Percentiles rank a stretch among this genome's conserved stretches.
Evolutionary conservation across 2,113 vertebrate species (phyloP).

Genomic region (Cynocephalus volans): DNA sequence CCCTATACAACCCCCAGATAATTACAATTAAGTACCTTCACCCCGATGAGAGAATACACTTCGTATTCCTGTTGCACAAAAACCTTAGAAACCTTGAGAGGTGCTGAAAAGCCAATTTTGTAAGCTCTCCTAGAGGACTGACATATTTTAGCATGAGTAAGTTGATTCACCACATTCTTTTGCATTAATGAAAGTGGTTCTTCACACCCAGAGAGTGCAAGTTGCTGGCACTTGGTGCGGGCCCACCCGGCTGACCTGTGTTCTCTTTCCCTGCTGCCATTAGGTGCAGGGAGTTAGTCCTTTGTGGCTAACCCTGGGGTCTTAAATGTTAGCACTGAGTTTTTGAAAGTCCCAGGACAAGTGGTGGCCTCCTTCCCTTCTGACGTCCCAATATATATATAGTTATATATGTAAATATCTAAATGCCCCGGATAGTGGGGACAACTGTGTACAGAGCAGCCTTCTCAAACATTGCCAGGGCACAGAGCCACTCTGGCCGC

Average conservation of each 20-base stretch:
- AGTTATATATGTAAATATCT: constrained; percentile 85
- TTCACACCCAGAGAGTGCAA: not conserved
- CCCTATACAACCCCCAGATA: not conserved
- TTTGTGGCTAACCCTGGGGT: constrained; percentile 55
- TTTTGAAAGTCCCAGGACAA: constrained; percentile 39
- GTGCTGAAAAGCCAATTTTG: not conserved
- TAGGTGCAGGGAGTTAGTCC: constrained; percentile 63
- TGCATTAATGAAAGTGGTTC: not conserved
- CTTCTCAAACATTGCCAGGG: constrained; percentile 76
- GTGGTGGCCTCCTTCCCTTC: not conserved
- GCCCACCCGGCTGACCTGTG: not conserved
- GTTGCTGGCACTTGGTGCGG: not conserved
- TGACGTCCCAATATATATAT: constrained; percentile 62
- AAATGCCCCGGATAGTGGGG: constrained; percentile 66
- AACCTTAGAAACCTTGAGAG: not conserved
- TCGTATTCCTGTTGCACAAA: constrained; percentile 17
- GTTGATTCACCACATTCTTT: not conserved
- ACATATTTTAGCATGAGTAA: constrained; percentile 52
- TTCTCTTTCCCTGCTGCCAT: constrained; percentile 34
- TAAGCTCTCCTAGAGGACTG: constrained; percentile 67
- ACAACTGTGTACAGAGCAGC: constrained; percentile 74
- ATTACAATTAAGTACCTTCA: not conserved
- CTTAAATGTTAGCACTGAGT: constrained; percentile 61
- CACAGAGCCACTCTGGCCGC: constrained; percentile 67
- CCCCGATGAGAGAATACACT: not conserved